Conservation (phyloP, 1,140 invertebrate genomes). For the Harlomillsia oculata region DNA sequence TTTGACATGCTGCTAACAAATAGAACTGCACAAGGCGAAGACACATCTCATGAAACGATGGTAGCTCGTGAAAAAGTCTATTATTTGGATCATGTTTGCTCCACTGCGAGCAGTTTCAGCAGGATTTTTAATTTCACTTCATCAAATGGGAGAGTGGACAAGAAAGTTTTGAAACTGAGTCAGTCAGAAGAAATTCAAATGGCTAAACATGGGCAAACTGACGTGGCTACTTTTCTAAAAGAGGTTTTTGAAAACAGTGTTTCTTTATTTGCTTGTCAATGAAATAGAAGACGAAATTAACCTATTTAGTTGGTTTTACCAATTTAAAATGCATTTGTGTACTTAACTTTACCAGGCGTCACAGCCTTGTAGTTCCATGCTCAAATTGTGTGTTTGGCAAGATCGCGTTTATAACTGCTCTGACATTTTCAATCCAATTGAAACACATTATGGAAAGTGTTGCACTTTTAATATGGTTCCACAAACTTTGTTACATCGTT, state of each 20-base stretch:
- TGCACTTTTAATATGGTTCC: slow-evolving; percentile 62
- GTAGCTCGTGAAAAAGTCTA: slow-evolving; percentile 9
- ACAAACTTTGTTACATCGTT: slow-evolving; percentile 19
- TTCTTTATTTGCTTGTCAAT: no score
- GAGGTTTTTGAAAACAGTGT: no score
- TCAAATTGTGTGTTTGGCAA: slow-evolving; percentile 27
- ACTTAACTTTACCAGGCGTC: slow-evolving; percentile 16
- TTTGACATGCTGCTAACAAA: no score
- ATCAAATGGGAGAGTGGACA: no score
- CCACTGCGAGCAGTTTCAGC: slow-evolving; percentile 17
- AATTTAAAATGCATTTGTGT: background rate
- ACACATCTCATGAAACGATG: no score
- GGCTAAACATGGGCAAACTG: no score
- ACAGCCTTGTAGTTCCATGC: slow-evolving; percentile 24
- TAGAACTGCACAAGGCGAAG: no score
- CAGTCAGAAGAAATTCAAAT: no score
- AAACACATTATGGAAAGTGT: slow-evolving; percentile 70
- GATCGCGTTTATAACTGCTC: slow-evolving; percentile 46
- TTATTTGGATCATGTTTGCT: slow-evolving; percentile 29
- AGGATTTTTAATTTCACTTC: slow-evolving; percentile 21
- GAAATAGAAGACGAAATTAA: no score
- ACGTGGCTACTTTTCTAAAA: no score
- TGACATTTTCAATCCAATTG: slow-evolving; percentile 59
- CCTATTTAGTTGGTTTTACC: background rate
- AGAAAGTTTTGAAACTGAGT: no score